Percentiles rank a stretch among this genome's conserved stretches.
phyloP scores from a whole-genome alignment of 1,140 invertebrate species.

The Dryas iulia region DNA sequence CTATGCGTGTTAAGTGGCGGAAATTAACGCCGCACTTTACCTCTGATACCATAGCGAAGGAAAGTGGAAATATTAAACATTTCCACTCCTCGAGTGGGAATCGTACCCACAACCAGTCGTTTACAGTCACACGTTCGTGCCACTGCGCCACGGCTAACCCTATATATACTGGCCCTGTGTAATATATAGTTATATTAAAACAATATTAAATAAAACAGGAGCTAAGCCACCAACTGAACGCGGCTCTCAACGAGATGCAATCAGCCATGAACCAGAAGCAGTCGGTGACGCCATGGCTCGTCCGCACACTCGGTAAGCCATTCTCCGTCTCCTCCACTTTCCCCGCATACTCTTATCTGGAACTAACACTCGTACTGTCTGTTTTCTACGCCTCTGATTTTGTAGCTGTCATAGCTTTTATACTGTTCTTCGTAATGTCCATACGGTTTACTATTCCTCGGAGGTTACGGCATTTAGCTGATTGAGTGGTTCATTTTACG shows the following conservation, averaged over 20 bases:
- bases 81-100: no score
- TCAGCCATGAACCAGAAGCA: conserved; percentile 86
- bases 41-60: no score
- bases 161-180: no score
- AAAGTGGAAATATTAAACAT: no score
- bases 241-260: conserved; percentile 90
- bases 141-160: no score
- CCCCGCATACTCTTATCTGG: not conserved
- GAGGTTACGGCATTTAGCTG: not conserved
- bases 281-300: conserved; percentile 92
- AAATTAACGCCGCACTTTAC: no score
- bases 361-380: not conserved
- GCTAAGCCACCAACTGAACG: conserved; percentile 94
- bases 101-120: no score
- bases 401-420: not conserved
- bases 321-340: not conserved
- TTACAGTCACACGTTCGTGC: no score
- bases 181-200: no score
- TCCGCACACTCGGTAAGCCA: conserved; percentile 87
- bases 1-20: no score
- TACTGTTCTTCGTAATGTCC: not conserved
- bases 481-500: not conserved
- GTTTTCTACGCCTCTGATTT: not conserved
- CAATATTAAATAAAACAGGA: conserved; percentile 85
- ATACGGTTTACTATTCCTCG: not conserved